These are phyloP conservation scores for Platycercus adscitus DNA, from an alignment of 2,113 vertebrate genomes.

Conservation along the genomic window DNA sequence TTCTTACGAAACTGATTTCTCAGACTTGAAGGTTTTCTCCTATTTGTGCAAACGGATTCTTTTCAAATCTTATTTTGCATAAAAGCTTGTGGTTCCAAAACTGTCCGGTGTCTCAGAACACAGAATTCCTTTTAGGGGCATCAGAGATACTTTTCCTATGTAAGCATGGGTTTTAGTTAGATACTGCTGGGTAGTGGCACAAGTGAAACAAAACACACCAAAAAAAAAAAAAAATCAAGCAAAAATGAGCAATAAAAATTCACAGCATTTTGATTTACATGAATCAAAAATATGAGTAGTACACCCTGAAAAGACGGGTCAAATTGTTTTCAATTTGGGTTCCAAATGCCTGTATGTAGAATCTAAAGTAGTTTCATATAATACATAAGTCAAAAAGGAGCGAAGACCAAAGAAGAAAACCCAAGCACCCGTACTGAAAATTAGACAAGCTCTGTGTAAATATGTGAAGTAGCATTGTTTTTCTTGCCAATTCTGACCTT, in stretches of 20 bases:
- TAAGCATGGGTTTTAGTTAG: neutral
- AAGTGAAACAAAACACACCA: neutral
- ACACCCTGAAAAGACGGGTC: neutral
- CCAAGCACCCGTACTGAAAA: neutral
- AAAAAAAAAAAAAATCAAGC: neutral
- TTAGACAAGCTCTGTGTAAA: neutral
- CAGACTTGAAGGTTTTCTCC: neutral
- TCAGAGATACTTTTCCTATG: neutral
- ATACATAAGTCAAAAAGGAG: neutral
- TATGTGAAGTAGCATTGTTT: neutral
- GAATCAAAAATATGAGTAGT: neutral
- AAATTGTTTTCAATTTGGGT: neutral
- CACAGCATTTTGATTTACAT: neutral
- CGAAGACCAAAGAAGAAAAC: neutral
- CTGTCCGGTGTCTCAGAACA: neutral
- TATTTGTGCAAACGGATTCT: neutral
- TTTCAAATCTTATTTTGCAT: slow-evolving; percentile 4
- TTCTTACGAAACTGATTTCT: neutral
- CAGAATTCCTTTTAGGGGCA: slow-evolving; percentile 12
- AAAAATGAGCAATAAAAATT: neutral
- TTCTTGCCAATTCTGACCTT: neutral
- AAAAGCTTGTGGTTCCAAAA: neutral
- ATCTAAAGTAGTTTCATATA: neutral
- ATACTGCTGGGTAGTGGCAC: neutral
- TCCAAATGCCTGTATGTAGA: neutral